Conservation (phyloP, 2,113 vertebrate genomes). For the Pristiophorus japonicus region DNA sequence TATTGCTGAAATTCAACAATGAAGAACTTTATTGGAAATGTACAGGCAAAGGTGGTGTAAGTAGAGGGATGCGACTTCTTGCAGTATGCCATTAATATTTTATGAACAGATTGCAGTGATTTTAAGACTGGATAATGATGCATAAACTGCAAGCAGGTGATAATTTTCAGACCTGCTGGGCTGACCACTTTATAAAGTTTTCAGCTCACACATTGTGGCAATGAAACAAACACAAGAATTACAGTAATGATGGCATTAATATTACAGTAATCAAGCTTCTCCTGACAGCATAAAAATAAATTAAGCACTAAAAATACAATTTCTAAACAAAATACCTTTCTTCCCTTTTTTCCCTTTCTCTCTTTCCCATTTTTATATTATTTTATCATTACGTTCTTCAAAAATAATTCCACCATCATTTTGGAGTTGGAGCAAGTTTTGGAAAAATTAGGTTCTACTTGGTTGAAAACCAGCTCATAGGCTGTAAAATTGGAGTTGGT, state of each 20-base stretch:
- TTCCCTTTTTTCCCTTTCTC: neutral
- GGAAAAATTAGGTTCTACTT: neutral
- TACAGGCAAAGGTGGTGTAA: neutral
- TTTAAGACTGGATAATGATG: neutral
- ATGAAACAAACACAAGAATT: neutral
- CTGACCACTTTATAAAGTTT: neutral
- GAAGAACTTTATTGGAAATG: neutral
- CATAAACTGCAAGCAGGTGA: neutral
- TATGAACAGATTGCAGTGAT: neutral
- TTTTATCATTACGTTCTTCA: neutral
- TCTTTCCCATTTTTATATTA: neutral
- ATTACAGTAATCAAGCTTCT: no score
- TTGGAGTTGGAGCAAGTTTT: neutral
- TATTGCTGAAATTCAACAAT: neutral
- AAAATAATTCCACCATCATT: neutral
- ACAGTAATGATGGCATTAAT: no score
- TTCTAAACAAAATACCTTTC: neutral
- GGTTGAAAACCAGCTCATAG: neutral
- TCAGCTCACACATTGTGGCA: neutral
- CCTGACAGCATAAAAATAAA: no score
- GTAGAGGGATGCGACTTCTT: neutral
- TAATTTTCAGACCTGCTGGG: neutral
- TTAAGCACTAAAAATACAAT: neutral
- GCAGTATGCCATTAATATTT: neutral
- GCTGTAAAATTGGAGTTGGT: neutral